Base-by-base conservation (phyloP, 1,140 invertebrate genomes). In the Drosophila auraria region DNA sequence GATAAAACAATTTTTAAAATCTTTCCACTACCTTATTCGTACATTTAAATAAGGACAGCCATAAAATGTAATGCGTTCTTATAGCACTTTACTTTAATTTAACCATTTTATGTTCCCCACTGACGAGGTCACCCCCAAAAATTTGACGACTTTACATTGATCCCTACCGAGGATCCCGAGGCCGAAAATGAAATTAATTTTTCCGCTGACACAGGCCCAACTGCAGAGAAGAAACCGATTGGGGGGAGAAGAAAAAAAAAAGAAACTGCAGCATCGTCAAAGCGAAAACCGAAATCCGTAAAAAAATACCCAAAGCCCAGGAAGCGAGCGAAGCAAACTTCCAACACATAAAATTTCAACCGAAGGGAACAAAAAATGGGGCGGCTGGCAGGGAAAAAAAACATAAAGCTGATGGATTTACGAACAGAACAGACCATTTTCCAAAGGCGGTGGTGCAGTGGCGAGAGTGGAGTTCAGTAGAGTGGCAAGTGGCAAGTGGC, bases 381-480 rank as follows among this genome's bases (percentile, higher is more conserved):
- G 56, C 23, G 20, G 8, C 20, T 38, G 9, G 15, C 57, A n/a
- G 56, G 61, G 36, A 47, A 83, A 80, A 80, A 83, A 80, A 72
- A 68, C 70, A 81, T 90, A 84, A 90, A 82, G 66, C 84, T 90
- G 78, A 90, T 82, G 84, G 86, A 89, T 89, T 84, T 89, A 90
- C 86, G 84, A 89, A 89, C 80, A 63, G 76, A 65, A 57, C 59
- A 72, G 80, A 83, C 65, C 76, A 82, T 78, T 87, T 86, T 78
- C 64, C 60, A 62, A 51, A 61, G 47, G 53, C 62, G 65, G 20
- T 38, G 53, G 53, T 44, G 62, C 17, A 56, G 58, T 60, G 74
- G 45, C 49, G 44, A 42, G 15, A n/a, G n/a, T 11, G n/a, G 42
- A 66, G 56, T 40, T 40, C 33, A 23, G 44, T 50, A 23, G 63